These are phyloP conservation scores for Salvator merianae DNA, from an alignment of 2,113 vertebrate genomes.

Conservation along the genomic window DNA sequence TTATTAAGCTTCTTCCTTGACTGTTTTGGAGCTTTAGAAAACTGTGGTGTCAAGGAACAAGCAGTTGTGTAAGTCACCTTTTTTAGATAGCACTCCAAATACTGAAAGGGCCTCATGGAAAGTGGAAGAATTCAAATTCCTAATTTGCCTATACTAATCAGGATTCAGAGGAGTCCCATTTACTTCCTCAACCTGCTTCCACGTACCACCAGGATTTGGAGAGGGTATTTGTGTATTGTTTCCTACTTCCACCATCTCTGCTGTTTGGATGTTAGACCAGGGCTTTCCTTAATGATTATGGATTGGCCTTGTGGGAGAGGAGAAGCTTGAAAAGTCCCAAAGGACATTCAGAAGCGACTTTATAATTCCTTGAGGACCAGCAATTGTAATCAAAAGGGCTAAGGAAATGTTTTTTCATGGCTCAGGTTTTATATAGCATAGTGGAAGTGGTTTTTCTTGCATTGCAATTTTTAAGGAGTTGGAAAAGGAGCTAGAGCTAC, in stretches of 20 bases:
- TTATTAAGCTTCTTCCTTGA: background rate
- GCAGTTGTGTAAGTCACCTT: background rate
- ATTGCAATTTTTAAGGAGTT: conserved; percentile 82
- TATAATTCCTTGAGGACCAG: background rate
- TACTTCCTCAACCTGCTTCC: too few relatives aligned
- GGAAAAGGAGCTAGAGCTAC: conserved; percentile 92
- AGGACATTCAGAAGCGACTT: background rate
- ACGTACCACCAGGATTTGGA: background rate
- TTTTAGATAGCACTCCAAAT: background rate
- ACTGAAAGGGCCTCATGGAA: background rate
- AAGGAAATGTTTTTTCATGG: background rate
- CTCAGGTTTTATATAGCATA: background rate
- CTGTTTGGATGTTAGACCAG: background rate
- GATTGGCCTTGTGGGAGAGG: background rate
- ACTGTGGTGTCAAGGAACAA: background rate
- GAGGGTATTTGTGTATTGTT: background rate
- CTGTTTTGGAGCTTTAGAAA: background rate
- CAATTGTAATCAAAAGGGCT: background rate
- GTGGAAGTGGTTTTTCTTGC: background rate
- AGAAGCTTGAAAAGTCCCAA: background rate
- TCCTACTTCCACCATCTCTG: background rate
- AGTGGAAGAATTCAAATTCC: background rate
- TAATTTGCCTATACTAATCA: background rate
- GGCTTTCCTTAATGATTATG: background rate
- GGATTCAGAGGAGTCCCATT: background rate